A percentile compares a stretch with the other conserved stretches of the same genome.
These are phyloP conservation scores for Mercenaria mercenaria DNA, from an alignment of 1,140 invertebrate species.

Conservation along the genomic window DNA sequence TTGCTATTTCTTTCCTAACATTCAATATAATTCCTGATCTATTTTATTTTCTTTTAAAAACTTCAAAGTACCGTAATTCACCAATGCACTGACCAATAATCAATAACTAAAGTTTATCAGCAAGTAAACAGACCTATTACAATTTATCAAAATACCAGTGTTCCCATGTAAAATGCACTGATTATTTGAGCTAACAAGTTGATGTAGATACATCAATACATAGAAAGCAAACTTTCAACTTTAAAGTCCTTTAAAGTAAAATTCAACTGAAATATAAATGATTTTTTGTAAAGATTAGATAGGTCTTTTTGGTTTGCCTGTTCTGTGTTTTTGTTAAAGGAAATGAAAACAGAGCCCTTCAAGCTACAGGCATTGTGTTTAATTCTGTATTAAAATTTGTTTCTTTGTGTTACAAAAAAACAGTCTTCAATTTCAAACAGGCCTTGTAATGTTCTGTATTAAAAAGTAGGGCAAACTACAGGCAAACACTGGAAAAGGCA, in stretches of 20 bases:
- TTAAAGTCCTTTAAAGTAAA: background rate
- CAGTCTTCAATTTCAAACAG: no score
- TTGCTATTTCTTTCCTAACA: background rate
- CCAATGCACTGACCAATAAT: background rate
- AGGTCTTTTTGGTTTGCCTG: no score
- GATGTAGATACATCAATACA: background rate
- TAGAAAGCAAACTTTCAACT: background rate
- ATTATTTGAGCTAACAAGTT: background rate
- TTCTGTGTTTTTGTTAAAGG: no score
- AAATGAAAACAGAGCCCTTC: no score
- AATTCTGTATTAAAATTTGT: no score
- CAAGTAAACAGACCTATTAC: background rate
- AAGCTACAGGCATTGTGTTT: no score
- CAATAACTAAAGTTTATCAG: slow-evolving; percentile 6
- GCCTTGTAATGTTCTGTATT: no score
- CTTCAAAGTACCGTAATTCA: background rate
- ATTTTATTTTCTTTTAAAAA: no score
- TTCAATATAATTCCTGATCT: background rate
- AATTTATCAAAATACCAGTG: slow-evolving; percentile 18
- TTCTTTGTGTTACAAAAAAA: no score
- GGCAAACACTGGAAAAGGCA: no score
- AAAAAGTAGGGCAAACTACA: no score
- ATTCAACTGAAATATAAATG: background rate
- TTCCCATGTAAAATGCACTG: slow-evolving; percentile 1
- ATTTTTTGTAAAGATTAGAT: background rate